Evolutionary conservation across 2,113 vertebrate species (phyloP), one percentile per base, ranked within the genome.

Genomic region (Oceanites oceanicus): DNA sequence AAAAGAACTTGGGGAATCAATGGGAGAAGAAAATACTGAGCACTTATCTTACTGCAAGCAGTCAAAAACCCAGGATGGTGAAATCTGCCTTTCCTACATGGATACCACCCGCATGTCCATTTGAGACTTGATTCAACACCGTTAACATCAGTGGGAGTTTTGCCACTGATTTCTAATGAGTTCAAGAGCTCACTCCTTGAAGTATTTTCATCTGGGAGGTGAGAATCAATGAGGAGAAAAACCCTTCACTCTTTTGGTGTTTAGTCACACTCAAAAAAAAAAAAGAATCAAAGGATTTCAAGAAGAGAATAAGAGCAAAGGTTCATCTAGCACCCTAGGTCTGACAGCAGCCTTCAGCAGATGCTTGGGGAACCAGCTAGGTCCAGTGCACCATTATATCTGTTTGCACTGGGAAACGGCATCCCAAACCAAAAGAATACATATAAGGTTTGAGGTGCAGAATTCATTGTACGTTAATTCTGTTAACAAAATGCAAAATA

Each of bases 1-100:
- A 83, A 68, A 79, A 95, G 85, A 96, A 95, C 42, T 81, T 85
- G 10, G 5, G 25, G 61, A 81, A 90, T 56, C 53, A 78, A 50
- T 21, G 45, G 53, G 59, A 96, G 71, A 88, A 73, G 45, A 95
- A 36, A 82, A 67, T 56, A 84, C 27, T 2, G 7, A 80, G 18
- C 49, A 44, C 55, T 89, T 74, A 86, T 59, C 26, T 42, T 42
- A 83, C 30, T 66, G 42, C 20, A 3, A 34, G 68, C 76, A 93
- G 72, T 67, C 77, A 96, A 90, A 96, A 78, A 27, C 2, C 13
- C 73, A 49, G 56, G 44, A 42, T 4, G 29, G 8, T 42, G 66
- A 85, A 91, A 47, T 38, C 47, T 61, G 47, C n/a, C 56, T 38
- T 73, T 70, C 40, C 53, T 75, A 25, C 70, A 16, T 2, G 1